Evolutionary conservation across 2,113 vertebrate species (phyloP), one percentile per base, ranked within the genome.

Genomic region (Ciconia boyciana): DNA sequence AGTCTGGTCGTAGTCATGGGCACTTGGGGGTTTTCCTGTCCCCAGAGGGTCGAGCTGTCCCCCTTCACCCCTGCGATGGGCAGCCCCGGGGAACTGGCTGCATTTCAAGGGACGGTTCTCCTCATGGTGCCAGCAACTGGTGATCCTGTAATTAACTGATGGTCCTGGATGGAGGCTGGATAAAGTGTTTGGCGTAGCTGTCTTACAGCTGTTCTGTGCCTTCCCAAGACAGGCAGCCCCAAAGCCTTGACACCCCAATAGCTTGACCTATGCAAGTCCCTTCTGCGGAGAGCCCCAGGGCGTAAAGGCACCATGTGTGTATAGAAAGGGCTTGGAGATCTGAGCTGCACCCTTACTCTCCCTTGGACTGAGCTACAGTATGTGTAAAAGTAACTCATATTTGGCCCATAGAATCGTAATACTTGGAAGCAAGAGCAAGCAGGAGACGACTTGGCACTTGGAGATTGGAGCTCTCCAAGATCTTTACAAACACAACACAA

Each of bases 341-440:
- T n/a, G 75, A 88, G 85, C 60, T 44, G n/a, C 62, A 58, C 54
- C 88, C 62, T 89, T 94, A 77, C 19, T 87, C n/a, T 90, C 51
- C 68, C 26, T 95, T 71, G 92, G 77, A 64, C 71, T 70, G 71
- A 75, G 48, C 66, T 70, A 60, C 48, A 60, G 28, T 92, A 34
- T 1, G 4, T 75, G 25, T 81, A 60, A 62, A 90, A 90, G 54
- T 83, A 81, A 92, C 48, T 83, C 6, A 1, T 68, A 60, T 92
- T 93, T 93, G 88, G 64, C 72, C 80, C 68, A 79, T 36, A 39
- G 48, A 71, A 51, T 55, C 3, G 2, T 24, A 83, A 16, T 60
- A 62, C 60, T 95, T 95, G 90, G 85, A 93, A 92, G 32, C 3
- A 1, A 93, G 43, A 95, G n/a, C 32, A 61, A 91, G 41, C 55